Evolutionary conservation across 1,140 invertebrate genomes (phyloP).

Genomic region (Drosophila melanica): DNA sequence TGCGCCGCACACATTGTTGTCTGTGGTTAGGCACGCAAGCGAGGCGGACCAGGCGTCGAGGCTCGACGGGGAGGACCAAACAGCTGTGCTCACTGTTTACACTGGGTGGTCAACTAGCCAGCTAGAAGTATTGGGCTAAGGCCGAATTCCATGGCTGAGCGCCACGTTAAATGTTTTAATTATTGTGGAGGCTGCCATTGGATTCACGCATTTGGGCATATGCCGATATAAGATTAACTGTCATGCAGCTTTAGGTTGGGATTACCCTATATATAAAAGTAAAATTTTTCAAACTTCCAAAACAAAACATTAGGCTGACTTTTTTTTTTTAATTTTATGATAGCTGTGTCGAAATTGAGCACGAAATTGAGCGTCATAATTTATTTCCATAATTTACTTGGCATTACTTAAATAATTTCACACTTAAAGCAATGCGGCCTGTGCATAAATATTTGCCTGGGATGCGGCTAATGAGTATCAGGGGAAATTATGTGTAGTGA

Average conservation of each 20-base stretch:
- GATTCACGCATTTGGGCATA: constrained; percentile 16
- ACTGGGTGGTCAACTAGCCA: constrained; percentile 14
- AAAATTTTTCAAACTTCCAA: too few relatives aligned
- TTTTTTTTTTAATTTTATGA: neutral
- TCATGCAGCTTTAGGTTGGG: neutral
- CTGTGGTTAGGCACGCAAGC: constrained; percentile 71
- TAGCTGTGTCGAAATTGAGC: constrained; percentile 4
- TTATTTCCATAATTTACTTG: constrained; percentile 74
- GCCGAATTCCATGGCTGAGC: constrained; percentile 51
- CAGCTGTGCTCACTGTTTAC: constrained; percentile 66
- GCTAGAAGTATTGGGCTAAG: neutral
- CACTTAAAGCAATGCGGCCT: constrained; percentile 57
- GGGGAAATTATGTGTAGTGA: constrained; percentile 65
- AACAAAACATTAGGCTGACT: neutral
- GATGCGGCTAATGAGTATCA: constrained; percentile 63
- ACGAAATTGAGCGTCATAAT: constrained; percentile 53
- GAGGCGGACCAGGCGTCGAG: neutral
- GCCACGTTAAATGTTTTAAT: constrained; percentile 69
- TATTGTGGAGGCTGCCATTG: constrained; percentile 47
- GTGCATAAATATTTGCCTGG: constrained; percentile 58
- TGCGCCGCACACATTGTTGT: constrained; percentile 70
- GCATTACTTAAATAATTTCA: constrained; percentile 73
- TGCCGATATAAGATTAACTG: neutral
- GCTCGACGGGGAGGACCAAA: constrained; percentile 25
- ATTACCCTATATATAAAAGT: too few relatives aligned